Evolutionary conservation across 1,140 invertebrate species (phyloP).

Genomic region (Lysiphlebus fabarum): DNA sequence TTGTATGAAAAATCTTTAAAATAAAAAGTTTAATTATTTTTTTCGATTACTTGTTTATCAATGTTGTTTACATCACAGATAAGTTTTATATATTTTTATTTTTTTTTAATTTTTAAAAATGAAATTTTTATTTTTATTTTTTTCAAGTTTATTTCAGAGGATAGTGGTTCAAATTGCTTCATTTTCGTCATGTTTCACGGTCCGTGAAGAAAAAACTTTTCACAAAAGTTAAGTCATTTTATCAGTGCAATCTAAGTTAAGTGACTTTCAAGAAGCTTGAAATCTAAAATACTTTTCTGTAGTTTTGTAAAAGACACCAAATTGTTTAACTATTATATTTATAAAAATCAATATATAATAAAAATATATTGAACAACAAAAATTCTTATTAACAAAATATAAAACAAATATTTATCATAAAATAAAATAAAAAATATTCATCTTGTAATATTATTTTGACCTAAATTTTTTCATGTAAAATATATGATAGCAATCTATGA

Average conservation of each 20-base stretch:
- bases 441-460: too few species aligned
- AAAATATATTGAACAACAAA: too few species aligned
- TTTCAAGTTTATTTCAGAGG: background rate
- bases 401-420: too few species aligned
- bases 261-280: slow-evolving; percentile 50
- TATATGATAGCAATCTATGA: background rate
- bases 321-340: too few species aligned
- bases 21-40: background rate
- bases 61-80: slow-evolving; percentile 12
- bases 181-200: slow-evolving; percentile 7
- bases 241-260: slow-evolving; percentile 56
- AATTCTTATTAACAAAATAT: too few species aligned
- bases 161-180: slow-evolving; percentile 13
- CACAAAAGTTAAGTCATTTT: slow-evolving; percentile 54
- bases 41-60: background rate
- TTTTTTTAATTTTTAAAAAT: background rate
- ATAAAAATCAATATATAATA: too few species aligned
- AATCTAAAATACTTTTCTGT: background rate
- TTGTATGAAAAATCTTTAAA: too few species aligned
- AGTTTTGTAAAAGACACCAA: background rate
- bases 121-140: background rate
- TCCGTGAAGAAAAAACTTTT: slow-evolving; percentile 37
- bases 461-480: too few species aligned
- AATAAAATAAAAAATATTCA: too few species aligned
- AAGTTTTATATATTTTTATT: background rate